Conservation (phyloP, 2,797 vertebrate species). For the Eurystomus glaucurus region DNA sequence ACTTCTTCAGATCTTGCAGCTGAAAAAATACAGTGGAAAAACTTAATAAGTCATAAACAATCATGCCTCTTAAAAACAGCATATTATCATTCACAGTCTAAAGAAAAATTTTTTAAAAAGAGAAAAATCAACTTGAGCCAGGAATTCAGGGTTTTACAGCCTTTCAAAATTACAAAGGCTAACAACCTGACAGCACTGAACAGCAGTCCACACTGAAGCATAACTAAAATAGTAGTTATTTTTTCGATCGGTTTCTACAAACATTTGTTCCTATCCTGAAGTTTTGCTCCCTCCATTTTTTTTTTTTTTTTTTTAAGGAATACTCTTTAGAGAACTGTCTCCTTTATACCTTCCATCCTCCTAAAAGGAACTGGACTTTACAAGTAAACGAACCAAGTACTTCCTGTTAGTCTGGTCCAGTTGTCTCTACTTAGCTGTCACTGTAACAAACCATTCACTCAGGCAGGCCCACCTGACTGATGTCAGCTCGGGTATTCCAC, state of each 20-base stretch:
- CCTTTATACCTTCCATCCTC: neutral
- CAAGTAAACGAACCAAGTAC: neutral
- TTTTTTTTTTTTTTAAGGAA: neutral
- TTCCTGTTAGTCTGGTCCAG: neutral
- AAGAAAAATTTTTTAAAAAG: neutral
- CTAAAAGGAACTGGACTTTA: neutral
- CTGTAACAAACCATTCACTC: rapidly evolving
- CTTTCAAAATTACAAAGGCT: neutral
- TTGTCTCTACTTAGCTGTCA: neutral
- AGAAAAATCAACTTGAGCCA: neutral
- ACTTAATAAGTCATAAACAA: neutral
- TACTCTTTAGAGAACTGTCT: neutral
- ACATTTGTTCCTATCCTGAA: neutral
- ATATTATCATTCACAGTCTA: neutral
- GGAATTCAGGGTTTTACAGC: neutral
- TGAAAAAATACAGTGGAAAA: neutral
- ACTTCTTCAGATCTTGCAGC: neutral
- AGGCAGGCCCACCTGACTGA: rapidly evolving
- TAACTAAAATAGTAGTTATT: neutral
- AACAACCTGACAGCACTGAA: neutral
- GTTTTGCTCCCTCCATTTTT: neutral
- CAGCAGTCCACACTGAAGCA: neutral
- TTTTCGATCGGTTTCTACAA: neutral
- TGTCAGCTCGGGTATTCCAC: too few species aligned
- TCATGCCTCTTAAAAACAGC: neutral